Evolutionary conservation across 2,797 vertebrate species (phyloP).

Genomic region (Labroides dimidiatus): DNA sequence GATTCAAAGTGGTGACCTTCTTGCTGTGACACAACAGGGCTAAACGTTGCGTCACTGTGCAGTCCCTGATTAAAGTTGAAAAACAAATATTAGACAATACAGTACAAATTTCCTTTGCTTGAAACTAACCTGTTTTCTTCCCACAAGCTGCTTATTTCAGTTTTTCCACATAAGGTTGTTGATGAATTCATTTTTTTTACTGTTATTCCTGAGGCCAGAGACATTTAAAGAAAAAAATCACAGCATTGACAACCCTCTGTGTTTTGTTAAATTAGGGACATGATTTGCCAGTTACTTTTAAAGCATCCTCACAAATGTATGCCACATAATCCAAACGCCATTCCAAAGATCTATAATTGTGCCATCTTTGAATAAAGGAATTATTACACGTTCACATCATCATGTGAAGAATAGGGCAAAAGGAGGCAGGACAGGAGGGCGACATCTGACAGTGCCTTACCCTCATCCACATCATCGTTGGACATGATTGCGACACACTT

Average conservation of each 20-base stretch:
- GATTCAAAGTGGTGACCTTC: no score
- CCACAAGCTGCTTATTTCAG: constrained; percentile 8
- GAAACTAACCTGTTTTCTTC: constrained; percentile 17
- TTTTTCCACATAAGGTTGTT: not conserved
- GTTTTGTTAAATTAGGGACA: constrained; percentile 12
- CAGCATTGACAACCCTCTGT: not conserved
- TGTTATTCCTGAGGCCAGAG: constrained; percentile 43
- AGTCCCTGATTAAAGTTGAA: constrained; percentile 5
- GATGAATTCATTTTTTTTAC: constrained; percentile 34
- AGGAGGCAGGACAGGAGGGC: constrained; percentile 34
- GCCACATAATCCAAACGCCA: not conserved
- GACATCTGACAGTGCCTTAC: constrained; percentile 76
- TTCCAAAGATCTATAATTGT: not conserved
- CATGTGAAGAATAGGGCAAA: constrained; percentile 40
- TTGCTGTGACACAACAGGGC: no score
- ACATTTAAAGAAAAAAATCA: constrained; percentile 27
- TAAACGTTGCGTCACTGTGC: no score
- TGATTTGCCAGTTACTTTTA: not conserved
- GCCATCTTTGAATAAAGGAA: constrained; percentile 40
- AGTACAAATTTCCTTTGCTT: not conserved
- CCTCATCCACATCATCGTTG: constrained; percentile 89
- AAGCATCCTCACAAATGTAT: not conserved
- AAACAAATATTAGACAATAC: constrained; percentile 2
- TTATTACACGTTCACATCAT: constrained; percentile 36
- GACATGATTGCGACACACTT: constrained; percentile 94